These are phyloP conservation scores for Orthonyx spaldingii DNA, from an alignment of 2,113 vertebrate species.

Conservation along the genomic window DNA sequence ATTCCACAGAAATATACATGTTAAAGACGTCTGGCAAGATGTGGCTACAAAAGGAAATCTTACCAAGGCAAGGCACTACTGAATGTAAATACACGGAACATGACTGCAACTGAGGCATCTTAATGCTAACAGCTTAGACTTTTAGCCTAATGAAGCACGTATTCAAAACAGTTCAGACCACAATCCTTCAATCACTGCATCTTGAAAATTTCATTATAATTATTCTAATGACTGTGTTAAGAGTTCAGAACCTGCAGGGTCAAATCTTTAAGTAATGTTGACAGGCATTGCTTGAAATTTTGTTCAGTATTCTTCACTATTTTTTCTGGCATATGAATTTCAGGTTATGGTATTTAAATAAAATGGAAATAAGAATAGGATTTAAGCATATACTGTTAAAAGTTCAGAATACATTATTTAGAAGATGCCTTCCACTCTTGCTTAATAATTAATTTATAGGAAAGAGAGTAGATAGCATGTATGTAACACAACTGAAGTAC, in stretches of 20 bases:
- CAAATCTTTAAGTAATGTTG: not conserved
- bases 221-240: not conserved
- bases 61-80: not conserved
- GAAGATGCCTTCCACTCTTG: not conserved
- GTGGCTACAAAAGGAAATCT: not conserved
- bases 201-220: not conserved
- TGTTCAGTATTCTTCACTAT: not conserved
- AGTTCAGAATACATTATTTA: not conserved
- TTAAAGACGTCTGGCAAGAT: not conserved
- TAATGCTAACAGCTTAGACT: not conserved
- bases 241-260: not conserved
- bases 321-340: not conserved
- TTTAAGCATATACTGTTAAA: not conserved
- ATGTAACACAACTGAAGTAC: not conserved
- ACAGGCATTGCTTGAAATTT: not conserved
- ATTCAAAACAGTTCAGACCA: not conserved
- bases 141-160: not conserved
- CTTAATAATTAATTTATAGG: not conserved
- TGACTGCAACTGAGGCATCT: not conserved
- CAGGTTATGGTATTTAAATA: not conserved
- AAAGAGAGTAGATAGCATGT: not conserved
- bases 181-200: not conserved
- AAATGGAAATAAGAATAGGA: not conserved
- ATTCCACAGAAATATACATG: not conserved
- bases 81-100: not conserved